Base-by-base conservation (phyloP, 2,113 vertebrate genomes). In the Plestiodon gilberti region DNA sequence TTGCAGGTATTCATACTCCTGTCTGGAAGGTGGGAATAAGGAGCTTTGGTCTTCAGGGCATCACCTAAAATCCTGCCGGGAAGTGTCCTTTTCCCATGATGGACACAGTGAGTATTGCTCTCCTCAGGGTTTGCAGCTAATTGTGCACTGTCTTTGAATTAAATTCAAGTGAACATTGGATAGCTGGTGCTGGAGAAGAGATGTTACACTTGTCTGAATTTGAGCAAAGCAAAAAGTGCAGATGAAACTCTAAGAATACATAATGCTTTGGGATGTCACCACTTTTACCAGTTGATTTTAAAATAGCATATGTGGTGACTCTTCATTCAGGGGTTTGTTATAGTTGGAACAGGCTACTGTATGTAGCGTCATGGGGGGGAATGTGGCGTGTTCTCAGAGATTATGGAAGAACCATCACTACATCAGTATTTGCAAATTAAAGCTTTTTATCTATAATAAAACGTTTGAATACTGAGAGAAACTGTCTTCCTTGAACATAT, bases 1-100 rank as follows among this genome's bases (percentile, higher is more conserved):
- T 78, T 6, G 70, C 90, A 98, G 98, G 70, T 98, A 96, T 94
- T 96, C 96, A 11, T 99, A 98, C 91, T 98, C 98, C 1, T 98
- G 98, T 91, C 95, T 96, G 67, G 97, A 98, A 86, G 97, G 98
- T 2, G 96, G 96, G 92, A 99, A 96, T 91, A 96, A 96, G 84
- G 98, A 99, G 92, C 95, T 99, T 59, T 99, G 99, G 98, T 99
- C 99, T 0, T 99, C 98, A 15, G 99, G 99, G 0, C 99, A 99
- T 94, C 99, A 99, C 91, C 95, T 98, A 62, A 99, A 98, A 95
- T 98, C 99, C 43, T 99, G 99, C 94, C 96, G 99, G 79, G 97
- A 98, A 43, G 94, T 98, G 18, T 96, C 96, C 38, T 98, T 99
- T 94, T 98, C 98, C 38, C 95, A 86, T 22, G 98, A 98, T 82